A percentile compares a stretch with the other conserved stretches of the same genome.
Evolutionary conservation across 1,140 invertebrate species (phyloP).

Genomic region (Thalassaphorura encarpata): DNA sequence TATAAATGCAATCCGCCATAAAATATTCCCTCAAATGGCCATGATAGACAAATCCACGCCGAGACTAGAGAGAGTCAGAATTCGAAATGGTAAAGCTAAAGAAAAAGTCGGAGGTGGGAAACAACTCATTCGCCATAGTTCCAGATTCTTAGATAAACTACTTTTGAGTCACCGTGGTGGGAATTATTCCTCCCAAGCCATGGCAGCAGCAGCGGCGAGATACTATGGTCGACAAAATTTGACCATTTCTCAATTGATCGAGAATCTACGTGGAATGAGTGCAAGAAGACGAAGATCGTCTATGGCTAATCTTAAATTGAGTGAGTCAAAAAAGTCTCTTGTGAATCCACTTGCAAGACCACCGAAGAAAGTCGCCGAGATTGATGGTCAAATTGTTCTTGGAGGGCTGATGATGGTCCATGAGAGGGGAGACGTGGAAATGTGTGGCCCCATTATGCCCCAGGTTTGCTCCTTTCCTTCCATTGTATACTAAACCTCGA

Average conservation of each 20-base stretch:
- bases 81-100: background rate
- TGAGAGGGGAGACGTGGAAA: conserved; percentile 69
- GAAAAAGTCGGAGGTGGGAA: background rate
- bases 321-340: background rate
- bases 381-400: conserved; percentile 55
- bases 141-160: background rate
- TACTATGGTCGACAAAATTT: background rate
- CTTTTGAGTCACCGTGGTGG: background rate
- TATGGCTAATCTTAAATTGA: background rate
- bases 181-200: background rate
- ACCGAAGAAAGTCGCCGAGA: conserved; percentile 68
- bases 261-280: conserved; percentile 7
- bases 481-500: no score
- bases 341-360: conserved; percentile 52
- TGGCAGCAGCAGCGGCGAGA: background rate
- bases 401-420: conserved; percentile 94
- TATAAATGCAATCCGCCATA: background rate
- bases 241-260: conserved; percentile 17
- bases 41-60: background rate
- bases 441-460: conserved; percentile 85
- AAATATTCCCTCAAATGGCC: background rate
- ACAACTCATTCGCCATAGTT: background rate
- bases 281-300: background rate
- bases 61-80: background rate
- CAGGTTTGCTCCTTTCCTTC: conserved; percentile 61